Evolutionary conservation across 1,140 invertebrate genomes (phyloP).

Genomic region (Drosophila bifasciata): DNA sequence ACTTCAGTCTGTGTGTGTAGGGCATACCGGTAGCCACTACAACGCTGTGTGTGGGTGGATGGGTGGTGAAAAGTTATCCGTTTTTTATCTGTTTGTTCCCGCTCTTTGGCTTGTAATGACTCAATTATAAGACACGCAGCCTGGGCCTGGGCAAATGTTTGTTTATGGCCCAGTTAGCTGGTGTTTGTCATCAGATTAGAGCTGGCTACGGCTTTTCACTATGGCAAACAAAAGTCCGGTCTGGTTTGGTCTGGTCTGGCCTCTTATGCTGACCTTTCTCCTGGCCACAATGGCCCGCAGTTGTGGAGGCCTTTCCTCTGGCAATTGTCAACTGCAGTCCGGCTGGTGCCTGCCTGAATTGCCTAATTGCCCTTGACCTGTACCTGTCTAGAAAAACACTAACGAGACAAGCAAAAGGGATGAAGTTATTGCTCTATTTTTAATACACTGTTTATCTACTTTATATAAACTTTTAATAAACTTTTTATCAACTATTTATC

Average conservation of each 20-base stretch:
- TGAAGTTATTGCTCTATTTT: conserved; percentile 2
- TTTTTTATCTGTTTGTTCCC: conserved; percentile 46
- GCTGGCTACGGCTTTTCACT: conserved; percentile 36
- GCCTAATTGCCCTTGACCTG: conserved; percentile 72
- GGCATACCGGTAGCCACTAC: conserved; percentile 6
- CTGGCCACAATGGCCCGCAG: conserved; percentile 20
- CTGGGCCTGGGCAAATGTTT: conserved; percentile 64
- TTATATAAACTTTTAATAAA: not conserved
- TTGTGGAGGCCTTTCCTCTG: conserved; percentile 24
- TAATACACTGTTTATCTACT: conserved; percentile 4
- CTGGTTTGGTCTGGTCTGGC: no score
- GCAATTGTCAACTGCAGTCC: conserved; percentile 61
- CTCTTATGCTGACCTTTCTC: conserved; percentile 65
- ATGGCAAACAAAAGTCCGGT: conserved; percentile 32
- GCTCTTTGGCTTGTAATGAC: conserved; percentile 62
- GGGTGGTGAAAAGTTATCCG: conserved; percentile 24
- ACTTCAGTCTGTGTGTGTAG: no score
- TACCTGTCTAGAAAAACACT: conserved; percentile 31
- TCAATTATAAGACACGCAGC: conserved; percentile 77
- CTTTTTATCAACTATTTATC: no score
- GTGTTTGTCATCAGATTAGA: conserved; percentile 74
- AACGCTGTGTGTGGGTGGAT: not conserved
- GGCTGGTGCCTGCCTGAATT: conserved; percentile 12
- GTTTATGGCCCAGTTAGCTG: conserved; percentile 59
- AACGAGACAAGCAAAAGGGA: conserved; percentile 9